These are phyloP conservation scores for Oryzias curvinotus DNA, from an alignment of 2,113 vertebrate genomes.

Conservation along the genomic window DNA sequence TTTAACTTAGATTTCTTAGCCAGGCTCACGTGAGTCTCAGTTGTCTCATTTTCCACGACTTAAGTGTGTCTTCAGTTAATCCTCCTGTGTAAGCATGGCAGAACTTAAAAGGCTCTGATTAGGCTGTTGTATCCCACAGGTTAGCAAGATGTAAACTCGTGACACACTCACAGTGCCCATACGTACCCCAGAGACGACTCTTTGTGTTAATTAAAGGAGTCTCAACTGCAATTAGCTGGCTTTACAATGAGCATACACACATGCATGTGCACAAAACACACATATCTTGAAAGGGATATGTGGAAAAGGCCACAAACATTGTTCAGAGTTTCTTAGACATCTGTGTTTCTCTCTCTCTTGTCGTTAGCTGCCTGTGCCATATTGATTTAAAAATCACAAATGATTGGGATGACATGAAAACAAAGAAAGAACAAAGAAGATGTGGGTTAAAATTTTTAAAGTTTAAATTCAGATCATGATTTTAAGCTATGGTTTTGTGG, in stretches of 20 bases:
- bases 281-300: constrained; percentile 34
- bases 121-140: constrained; percentile 74
- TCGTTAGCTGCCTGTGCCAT: neutral
- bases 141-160: constrained; percentile 69
- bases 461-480: too few relatives aligned
- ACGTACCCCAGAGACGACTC: constrained; percentile 57
- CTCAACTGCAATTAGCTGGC: constrained; percentile 73
- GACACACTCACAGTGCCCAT: constrained; percentile 67
- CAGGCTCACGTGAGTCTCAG: constrained; percentile 46
- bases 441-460: too few relatives aligned
- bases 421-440: too few relatives aligned
- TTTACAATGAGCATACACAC: constrained; percentile 56
- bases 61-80: constrained; percentile 69
- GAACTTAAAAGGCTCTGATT: constrained; percentile 76
- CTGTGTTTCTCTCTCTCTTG: constrained; percentile 7
- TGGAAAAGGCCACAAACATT: constrained; percentile 36
- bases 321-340: constrained; percentile 23
- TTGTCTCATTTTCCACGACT: constrained; percentile 67
- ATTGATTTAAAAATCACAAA: constrained; percentile 2
- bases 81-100: constrained; percentile 68
- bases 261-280: constrained; percentile 5
- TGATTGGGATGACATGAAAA: neutral
- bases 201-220: constrained; percentile 77
- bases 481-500: too few relatives aligned
- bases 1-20: constrained; percentile 32